Evolutionary conservation across 92 coral and sea anemone genomes (phyloP).

Genomic region (Bergia sp.): DNA sequence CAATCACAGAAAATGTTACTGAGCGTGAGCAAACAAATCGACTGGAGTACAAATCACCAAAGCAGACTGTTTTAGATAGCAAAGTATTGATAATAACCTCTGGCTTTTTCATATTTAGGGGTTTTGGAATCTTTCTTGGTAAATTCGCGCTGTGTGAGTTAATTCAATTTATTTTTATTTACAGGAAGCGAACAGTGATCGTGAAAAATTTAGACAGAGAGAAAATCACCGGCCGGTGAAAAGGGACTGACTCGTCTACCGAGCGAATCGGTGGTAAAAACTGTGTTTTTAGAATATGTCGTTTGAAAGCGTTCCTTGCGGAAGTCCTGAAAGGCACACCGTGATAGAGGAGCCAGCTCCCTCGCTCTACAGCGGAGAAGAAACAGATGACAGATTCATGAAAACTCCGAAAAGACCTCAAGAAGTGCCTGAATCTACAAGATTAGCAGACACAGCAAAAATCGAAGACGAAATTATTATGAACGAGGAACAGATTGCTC

Average conservation of each 20-base stretch:
- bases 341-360: slow-evolving; percentile 92
- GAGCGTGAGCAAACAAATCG: slow-evolving; percentile 17
- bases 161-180: slow-evolving; percentile 51
- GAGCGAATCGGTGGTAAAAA: slow-evolving; percentile 26
- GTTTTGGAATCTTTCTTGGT: slow-evolving; percentile 5
- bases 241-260: slow-evolving; percentile 19
- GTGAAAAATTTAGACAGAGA: slow-evolving; percentile 40
- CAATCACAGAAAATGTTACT: slow-evolving; percentile 22
- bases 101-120: background rate
- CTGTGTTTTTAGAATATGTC: slow-evolving; percentile 72
- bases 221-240: slow-evolving; percentile 18
- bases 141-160: slow-evolving; percentile 26
- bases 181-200: slow-evolving; percentile 49
- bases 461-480: slow-evolving; percentile 92
- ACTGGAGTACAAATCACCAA: background rate
- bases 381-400: slow-evolving; percentile 62
- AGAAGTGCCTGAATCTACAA: slow-evolving; percentile 62
- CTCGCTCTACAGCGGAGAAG: slow-evolving; percentile 85
- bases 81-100: background rate
- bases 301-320: slow-evolving; percentile 90
- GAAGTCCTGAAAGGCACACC: slow-evolving; percentile 91
- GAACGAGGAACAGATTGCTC: slow-evolving; percentile 94
- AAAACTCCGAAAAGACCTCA: slow-evolving; percentile 72
- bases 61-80: background rate
- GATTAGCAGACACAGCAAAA: slow-evolving; percentile 94